Evolutionary conservation across 2,888 invertebrate genomes (phyloP).

Genomic region (Agrotis clavis): DNA sequence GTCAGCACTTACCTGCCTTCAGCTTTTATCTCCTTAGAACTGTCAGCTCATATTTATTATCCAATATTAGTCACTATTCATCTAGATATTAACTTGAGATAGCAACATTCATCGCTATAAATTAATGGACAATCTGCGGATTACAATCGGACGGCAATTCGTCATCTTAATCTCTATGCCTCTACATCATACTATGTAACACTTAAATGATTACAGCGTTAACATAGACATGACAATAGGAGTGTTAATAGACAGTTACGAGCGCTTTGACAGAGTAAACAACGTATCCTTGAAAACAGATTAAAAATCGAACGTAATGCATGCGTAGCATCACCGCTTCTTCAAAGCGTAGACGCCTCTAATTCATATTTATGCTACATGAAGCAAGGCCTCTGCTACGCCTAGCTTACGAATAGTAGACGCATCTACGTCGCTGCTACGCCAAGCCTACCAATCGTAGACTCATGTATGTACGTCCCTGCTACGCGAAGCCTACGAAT

Average conservation of each 20-base stretch:
- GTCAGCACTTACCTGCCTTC: conserved; percentile 13
- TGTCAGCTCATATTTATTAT: conserved; percentile 22
- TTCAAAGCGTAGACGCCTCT: too few species aligned
- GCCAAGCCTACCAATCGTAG: not conserved
- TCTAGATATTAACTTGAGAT: conserved; percentile 31
- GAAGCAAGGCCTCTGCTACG: too few species aligned
- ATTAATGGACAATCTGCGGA: conserved; percentile 56
- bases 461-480: too few species aligned
- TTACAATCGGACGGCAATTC: conserved; percentile 54
- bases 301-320: too few species aligned
- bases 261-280: not conserved
- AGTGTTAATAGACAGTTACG: not conserved
- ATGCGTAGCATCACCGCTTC: too few species aligned
- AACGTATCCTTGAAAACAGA: not conserved
- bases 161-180: conserved; percentile 50
- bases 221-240: conserved; percentile 18
- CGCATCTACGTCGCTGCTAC: not conserved
- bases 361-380: too few species aligned
- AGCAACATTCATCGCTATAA: conserved; percentile 41
- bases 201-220: conserved; percentile 39
- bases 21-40: conserved; percentile 12
- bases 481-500: not conserved
- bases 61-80: conserved; percentile 19
- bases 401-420: not conserved
- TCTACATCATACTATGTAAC: not conserved